Percentiles rank a stretch among this genome's conserved stretches.
Evolutionary conservation across 1,140 invertebrate species (phyloP).

Genomic region (Hylaeus anthracinus): DNA sequence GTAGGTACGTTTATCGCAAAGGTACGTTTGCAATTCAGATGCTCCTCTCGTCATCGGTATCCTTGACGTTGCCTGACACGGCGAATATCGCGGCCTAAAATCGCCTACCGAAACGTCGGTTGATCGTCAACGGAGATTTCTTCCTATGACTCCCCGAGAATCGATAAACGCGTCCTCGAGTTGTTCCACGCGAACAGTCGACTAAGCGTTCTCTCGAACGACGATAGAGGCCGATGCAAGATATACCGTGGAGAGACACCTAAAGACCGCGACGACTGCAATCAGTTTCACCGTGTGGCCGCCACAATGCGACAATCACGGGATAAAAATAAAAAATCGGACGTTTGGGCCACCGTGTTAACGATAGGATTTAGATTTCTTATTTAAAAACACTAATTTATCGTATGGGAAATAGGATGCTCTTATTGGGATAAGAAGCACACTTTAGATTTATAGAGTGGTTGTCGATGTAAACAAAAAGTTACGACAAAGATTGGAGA

Average conservation of each 20-base stretch:
- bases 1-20: background rate
- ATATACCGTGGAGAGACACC: conserved; percentile 11
- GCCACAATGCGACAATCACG: too few species aligned
- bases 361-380: too few species aligned
- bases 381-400: too few species aligned
- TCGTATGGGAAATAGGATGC: too few species aligned
- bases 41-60: background rate
- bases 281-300: background rate
- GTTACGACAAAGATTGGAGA: too few species aligned
- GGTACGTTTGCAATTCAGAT: background rate
- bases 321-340: too few species aligned
- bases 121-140: conserved; percentile 20
- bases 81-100: background rate
- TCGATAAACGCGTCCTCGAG: conserved; percentile 24
- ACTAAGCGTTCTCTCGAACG: conserved; percentile 1
- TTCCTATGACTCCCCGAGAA: background rate
- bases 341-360: too few species aligned
- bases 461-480: too few species aligned
- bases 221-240: background rate
- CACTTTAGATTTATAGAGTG: too few species aligned
- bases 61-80: background rate
- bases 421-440: too few species aligned
- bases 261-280: background rate
- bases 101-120: background rate
- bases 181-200: conserved; percentile 31